Conservation (phyloP, 2,888 invertebrate species). For the Orchestes rusci region DNA sequence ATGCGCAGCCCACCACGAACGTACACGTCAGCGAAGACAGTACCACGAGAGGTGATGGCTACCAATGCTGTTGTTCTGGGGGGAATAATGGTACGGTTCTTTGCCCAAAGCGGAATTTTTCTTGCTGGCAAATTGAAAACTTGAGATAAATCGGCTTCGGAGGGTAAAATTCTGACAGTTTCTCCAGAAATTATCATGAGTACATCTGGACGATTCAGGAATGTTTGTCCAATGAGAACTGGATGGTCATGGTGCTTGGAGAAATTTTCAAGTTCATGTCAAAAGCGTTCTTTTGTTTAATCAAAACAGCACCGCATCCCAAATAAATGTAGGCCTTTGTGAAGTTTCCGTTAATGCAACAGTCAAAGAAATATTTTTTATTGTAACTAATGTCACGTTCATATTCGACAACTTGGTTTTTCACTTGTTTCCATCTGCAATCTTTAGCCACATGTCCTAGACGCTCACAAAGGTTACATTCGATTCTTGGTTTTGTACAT, state of each 20-base stretch:
- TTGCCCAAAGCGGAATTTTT: slow-evolving; percentile 8
- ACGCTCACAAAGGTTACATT: background rate
- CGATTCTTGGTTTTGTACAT: slow-evolving; percentile 2
- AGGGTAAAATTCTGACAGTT: slow-evolving; percentile 2
- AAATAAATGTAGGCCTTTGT: slow-evolving; percentile 13
- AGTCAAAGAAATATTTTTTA: slow-evolving; percentile 16
- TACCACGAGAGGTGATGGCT: slow-evolving; percentile 2
- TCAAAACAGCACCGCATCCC: slow-evolving; percentile 17
- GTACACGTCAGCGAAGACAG: slow-evolving; percentile 2
- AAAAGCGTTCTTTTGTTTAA: slow-evolving; percentile 7
- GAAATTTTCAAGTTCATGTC: slow-evolving; percentile 2
- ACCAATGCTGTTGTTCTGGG: no score
- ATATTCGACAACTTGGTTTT: background rate
- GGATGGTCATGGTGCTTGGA: slow-evolving; percentile 10
- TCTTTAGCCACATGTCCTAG: background rate
- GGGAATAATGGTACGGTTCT: background rate
- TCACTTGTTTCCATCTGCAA: background rate
- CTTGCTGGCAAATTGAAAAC: background rate
- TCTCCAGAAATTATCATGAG: slow-evolving; percentile 1
- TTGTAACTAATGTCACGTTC: slow-evolving; percentile 1
- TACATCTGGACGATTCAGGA: slow-evolving; percentile 1
- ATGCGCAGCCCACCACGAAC: slow-evolving; percentile 3
- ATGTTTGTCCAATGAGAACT: slow-evolving; percentile 14
- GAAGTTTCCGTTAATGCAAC: slow-evolving; percentile 2
- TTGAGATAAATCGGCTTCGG: background rate